Evolutionary conservation across 2,797 vertebrate genomes (phyloP), one percentile per base, ranked within the genome.

Genomic region (Sebastes minor): DNA sequence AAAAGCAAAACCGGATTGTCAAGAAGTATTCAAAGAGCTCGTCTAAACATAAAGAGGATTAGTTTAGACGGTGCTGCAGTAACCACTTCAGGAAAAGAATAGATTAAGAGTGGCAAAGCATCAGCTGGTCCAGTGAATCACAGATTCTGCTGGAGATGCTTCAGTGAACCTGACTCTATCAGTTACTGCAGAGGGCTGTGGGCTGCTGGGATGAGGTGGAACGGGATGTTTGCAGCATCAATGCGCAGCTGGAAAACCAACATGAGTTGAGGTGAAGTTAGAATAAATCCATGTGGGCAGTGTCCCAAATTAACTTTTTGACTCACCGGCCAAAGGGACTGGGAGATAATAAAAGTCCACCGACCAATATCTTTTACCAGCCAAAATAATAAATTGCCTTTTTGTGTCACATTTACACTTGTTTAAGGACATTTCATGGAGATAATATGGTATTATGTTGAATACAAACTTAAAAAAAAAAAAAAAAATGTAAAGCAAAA

Each of bases 91-190:
- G 46, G 69, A 49, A 27, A 53, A 72, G 38, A 82, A 78, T 30
- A 75, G 42, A 82, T 79, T n/a, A 75, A 74, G 64, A 82, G 71
- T 46, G 84, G 72, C 62, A 76, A 88, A 88, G 64, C 78, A 66
- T 71, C 74, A 66, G 78, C 69, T 73, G 84, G 59, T 84, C 46
- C 71, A 61, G 46, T 86, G 84, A 84, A 72, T 89, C 82, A 65
- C 70, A 64, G 74, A 69, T 55, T 75, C 74, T 67, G 74, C 72
- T 7, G 30, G 38, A 72, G 72, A 79, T 5, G 78, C 52, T 79
- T 84, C 80, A 85, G 78, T 79, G 76, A 81, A 60, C 27, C 71
- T 56, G 83, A 81, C 88, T 83, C 49, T 18, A 53, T 46, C 49
- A 33, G 65, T 68, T 67, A 27, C 57, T 27, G 76, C 75, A 35